A percentile compares a stretch with the other conserved stretches of the same genome.
phyloP scores from a whole-genome alignment of 2,888 invertebrate species.

The Trachelus tabidus region DNA sequence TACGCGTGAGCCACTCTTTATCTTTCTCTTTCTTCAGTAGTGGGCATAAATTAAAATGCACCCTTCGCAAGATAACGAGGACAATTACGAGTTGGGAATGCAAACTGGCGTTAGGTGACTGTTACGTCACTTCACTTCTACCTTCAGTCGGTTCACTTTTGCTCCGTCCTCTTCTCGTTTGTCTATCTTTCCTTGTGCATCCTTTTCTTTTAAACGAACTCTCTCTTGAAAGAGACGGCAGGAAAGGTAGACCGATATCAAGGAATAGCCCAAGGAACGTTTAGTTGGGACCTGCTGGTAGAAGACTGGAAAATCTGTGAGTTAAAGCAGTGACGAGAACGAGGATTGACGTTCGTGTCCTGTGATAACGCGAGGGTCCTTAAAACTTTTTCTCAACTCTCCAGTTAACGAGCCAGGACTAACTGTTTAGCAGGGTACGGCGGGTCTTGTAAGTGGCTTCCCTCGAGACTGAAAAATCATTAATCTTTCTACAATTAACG shows the following conservation, averaged over 20 bases:
- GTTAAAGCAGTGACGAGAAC: background rate
- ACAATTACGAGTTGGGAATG: background rate
- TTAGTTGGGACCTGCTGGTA: background rate
- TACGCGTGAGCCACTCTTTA: background rate
- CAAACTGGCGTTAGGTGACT: background rate
- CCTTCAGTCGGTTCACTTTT: background rate
- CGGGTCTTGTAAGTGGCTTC: background rate
- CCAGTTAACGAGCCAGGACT: background rate
- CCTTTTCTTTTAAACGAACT: background rate
- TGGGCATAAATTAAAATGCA: background rate
- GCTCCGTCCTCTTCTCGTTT: background rate
- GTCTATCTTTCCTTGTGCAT: background rate
- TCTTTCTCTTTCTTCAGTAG: background rate
- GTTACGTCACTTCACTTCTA: background rate
- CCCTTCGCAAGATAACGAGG: background rate
- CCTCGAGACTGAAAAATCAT: conserved; percentile 19
- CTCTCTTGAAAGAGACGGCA: background rate
- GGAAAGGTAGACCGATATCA: background rate
- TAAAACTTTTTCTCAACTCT: background rate
- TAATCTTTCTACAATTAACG: conserved; percentile 35
- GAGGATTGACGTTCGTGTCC: background rate
- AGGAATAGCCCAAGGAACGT: background rate
- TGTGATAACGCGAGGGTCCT: background rate
- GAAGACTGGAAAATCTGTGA: background rate
- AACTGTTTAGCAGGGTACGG: background rate